These are phyloP conservation scores for Ciconia nigra DNA, from an alignment of 2,797 vertebrate genomes.

Conservation along the genomic window DNA sequence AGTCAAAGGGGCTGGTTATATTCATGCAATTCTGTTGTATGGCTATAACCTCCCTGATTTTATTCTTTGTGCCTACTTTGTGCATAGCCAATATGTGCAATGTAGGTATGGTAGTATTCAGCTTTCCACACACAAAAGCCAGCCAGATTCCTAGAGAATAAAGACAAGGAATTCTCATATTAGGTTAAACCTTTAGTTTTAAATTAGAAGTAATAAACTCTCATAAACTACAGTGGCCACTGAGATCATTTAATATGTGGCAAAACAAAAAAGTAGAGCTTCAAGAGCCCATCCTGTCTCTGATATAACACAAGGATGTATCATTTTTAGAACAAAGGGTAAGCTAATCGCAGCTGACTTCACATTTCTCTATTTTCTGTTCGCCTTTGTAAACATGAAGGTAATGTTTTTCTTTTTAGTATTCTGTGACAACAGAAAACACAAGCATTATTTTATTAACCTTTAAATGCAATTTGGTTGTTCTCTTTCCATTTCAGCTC, in stretches of 20 bases:
- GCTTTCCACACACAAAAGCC: not conserved
- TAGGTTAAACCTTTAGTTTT: not conserved
- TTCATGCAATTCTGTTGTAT: not conserved
- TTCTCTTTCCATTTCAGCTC: conserved; percentile 36
- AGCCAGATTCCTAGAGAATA: not conserved
- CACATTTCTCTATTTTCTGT: conserved; percentile 29
- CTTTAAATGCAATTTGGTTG: conserved; percentile 41
- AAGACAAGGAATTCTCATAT: not conserved
- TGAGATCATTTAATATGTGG: conserved; percentile 10
- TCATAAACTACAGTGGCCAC: not conserved
- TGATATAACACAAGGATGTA: conserved; percentile 34
- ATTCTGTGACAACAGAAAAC: conserved; percentile 58
- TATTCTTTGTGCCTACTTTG: not conserved
- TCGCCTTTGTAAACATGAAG: conserved; percentile 36
- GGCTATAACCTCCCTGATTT: not conserved
- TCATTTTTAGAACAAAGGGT: conserved; percentile 45
- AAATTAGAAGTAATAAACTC: not conserved
- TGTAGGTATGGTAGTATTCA: not conserved
- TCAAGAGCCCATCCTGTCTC: conserved; percentile 27
- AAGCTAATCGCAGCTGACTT: conserved; percentile 25
- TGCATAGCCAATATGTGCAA: not conserved
- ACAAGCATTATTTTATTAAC: conserved; percentile 62
- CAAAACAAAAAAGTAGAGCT: conserved; percentile 34
- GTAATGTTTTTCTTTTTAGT: conserved; percentile 51
- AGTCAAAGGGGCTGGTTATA: not conserved